These are phyloP conservation scores for Colius striatus DNA, from an alignment of 2,113 vertebrate species.

Conservation along the genomic window DNA sequence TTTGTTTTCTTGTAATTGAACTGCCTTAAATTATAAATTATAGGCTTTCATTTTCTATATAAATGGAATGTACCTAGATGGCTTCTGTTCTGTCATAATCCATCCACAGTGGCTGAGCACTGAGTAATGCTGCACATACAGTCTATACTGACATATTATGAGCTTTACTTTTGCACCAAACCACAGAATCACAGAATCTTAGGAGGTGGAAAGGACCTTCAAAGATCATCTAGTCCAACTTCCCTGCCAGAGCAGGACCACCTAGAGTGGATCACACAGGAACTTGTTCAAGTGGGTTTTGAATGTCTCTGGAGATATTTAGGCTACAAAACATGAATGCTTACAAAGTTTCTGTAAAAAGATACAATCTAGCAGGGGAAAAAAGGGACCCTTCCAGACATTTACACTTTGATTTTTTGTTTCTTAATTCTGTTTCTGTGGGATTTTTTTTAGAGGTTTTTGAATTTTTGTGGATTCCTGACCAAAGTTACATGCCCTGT, in stretches of 20 bases:
- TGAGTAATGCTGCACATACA: background rate
- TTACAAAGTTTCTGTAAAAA: background rate
- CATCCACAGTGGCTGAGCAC: background rate
- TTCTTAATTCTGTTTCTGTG: background rate
- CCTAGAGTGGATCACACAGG: no score
- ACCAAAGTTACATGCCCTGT: background rate
- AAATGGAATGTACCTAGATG: background rate
- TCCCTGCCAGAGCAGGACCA: no score
- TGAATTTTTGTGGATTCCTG: background rate
- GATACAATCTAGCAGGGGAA: background rate
- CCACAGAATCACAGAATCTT: no score
- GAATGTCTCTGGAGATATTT: background rate
- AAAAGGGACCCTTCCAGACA: background rate
- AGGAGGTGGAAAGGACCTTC: no score
- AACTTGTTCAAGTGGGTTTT: no score
- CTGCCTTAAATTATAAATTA: background rate
- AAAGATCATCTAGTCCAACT: no score
- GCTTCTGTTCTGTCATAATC: background rate
- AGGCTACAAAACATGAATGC: background rate
- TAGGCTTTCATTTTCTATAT: background rate
- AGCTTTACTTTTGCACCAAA: background rate
- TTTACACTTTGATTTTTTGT: background rate
- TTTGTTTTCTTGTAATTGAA: background rate
- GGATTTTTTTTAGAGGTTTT: background rate
- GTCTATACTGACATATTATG: background rate